These are phyloP conservation scores for Hyperoodon ampullatus DNA, from an alignment of 2,113 vertebrate genomes.

Conservation along the genomic window DNA sequence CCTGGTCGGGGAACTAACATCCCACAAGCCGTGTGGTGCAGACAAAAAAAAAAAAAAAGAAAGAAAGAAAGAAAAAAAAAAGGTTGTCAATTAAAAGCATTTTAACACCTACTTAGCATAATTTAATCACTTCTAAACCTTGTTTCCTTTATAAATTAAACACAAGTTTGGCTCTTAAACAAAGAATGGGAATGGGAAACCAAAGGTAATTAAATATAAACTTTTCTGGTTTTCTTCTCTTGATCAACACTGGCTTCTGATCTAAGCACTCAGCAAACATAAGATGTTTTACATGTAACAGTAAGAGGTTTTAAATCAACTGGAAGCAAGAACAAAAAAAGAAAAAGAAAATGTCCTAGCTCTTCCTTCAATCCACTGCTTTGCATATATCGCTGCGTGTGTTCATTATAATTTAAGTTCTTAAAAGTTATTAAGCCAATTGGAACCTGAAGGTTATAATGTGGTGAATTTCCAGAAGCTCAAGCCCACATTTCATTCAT, in stretches of 20 bases:
- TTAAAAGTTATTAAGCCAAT: background rate
- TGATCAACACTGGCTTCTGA: background rate
- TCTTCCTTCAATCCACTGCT: background rate
- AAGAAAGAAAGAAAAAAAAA: no score
- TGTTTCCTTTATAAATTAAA: slow-evolving; percentile 43
- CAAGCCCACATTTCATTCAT: background rate
- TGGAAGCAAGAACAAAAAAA: background rate
- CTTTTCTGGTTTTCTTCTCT: background rate
- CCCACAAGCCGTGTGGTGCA: background rate
- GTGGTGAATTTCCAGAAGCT: background rate
- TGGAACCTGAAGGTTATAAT: background rate
- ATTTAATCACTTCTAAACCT: background rate
- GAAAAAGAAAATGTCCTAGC: background rate
- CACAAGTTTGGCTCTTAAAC: background rate
- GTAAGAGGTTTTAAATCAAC: background rate
- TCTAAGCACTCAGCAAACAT: background rate
- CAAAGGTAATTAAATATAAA: slow-evolving; percentile 7
- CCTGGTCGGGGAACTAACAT: background rate
- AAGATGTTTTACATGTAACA: slow-evolving; percentile 11
- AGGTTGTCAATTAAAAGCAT: background rate
- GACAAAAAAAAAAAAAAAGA: background rate
- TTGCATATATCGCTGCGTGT: background rate
- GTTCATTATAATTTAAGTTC: background rate
- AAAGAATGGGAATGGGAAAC: background rate
- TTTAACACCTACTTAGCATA: background rate